phyloP scores from a whole-genome alignment of 2,888 invertebrate species.

The Aromia moschata region DNA sequence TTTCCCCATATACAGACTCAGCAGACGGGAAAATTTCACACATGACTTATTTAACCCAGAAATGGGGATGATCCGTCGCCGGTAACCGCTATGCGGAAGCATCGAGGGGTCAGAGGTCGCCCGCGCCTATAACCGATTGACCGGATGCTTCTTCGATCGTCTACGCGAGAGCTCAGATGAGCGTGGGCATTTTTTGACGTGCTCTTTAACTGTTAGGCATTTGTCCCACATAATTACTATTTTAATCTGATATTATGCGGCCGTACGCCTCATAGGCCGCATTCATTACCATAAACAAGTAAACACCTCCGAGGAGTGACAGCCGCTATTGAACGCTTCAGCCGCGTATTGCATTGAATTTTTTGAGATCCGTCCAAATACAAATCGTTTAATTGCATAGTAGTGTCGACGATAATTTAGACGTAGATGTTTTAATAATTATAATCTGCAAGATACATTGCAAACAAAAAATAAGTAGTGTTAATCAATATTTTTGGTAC shows the following conservation, averaged over 20 bases:
- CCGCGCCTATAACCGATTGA: conserved; percentile 58
- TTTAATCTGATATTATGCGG: background rate
- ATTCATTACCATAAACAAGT: conserved; percentile 13
- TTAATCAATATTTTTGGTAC: no score
- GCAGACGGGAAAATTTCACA: conserved; percentile 28
- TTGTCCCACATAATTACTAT: conserved; percentile 27
- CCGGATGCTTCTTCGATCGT: conserved; percentile 51
- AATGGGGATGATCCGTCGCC: conserved; percentile 42
- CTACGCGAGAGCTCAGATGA: conserved; percentile 14
- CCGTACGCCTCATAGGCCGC: background rate
- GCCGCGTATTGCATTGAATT: background rate
- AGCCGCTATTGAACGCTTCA: background rate
- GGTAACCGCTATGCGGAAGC: conserved; percentile 58
- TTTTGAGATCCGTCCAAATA: no score
- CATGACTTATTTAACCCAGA: conserved; percentile 47
- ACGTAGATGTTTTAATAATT: no score
- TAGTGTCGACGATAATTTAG: no score
- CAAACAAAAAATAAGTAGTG: no score
- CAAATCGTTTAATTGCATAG: no score
- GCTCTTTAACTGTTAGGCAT: conserved; percentile 26
- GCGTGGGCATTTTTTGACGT: conserved; percentile 13
- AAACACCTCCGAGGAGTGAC: background rate
- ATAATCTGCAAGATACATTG: no score
- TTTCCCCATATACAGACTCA: background rate
- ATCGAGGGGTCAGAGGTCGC: conserved; percentile 56